phyloP scores from a whole-genome alignment of 2,113 vertebrate genomes.

The Pao palembangensis region DNA sequence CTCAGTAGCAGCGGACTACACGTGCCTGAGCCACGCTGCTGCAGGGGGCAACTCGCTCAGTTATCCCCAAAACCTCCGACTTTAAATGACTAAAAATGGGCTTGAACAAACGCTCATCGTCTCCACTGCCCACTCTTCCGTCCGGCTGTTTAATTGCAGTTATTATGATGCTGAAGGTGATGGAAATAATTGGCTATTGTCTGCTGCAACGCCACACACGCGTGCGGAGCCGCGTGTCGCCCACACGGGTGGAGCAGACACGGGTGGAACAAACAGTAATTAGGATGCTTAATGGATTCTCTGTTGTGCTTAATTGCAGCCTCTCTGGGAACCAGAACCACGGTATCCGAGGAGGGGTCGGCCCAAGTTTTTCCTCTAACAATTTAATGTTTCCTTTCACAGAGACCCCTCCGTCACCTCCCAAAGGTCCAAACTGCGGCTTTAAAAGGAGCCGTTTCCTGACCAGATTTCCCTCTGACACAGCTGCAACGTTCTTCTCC shows the following conservation, averaged over 20 bases:
- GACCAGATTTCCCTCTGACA: too few species aligned
- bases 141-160: constrained; percentile 39
- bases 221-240: constrained; percentile 15
- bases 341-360: not conserved
- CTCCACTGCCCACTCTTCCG: not conserved
- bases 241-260: constrained; percentile 40
- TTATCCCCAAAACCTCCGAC: not conserved
- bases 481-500: too few species aligned
- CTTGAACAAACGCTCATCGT: not conserved
- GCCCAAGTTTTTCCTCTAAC: constrained; percentile 2
- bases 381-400: constrained; percentile 7
- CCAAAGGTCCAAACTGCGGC: too few species aligned
- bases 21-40: too few species aligned
- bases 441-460: too few species aligned
- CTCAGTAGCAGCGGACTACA: too few species aligned
- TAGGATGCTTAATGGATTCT: constrained; percentile 61
- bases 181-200: constrained; percentile 56
- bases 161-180: constrained; percentile 41
- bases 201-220: constrained; percentile 1
- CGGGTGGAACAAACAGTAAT: constrained; percentile 65
- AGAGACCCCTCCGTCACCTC: too few species aligned
- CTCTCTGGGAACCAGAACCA: constrained; percentile 35
- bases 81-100: not conserved
- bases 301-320: constrained; percentile 71
- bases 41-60: not conserved